These are phyloP conservation scores for Muntiacus muntjak DNA, from an alignment of 2,113 vertebrate species.

Conservation along the genomic window DNA sequence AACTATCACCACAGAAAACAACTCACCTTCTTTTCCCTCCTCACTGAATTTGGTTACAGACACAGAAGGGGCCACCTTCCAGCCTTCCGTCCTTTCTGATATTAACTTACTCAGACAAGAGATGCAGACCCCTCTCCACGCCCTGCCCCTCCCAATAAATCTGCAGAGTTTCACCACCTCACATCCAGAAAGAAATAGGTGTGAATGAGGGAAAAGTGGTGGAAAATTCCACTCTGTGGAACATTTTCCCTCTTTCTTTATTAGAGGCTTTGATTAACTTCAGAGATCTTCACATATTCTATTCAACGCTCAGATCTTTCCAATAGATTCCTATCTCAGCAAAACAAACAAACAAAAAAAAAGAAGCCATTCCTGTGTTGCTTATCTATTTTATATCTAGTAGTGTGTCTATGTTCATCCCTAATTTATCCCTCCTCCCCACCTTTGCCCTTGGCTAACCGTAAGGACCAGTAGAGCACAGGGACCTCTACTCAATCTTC, in stretches of 20 bases:
- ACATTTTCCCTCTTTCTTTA: background rate
- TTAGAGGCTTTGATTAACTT: background rate
- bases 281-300: background rate
- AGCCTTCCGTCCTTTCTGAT: no score
- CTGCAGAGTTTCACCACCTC: background rate
- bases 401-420: no score
- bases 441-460: no score
- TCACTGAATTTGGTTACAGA: background rate
- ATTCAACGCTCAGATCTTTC: background rate
- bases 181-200: background rate
- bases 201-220: background rate
- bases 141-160: accelerated
- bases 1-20: background rate
- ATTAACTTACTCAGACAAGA: background rate
- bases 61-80: background rate
- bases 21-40: background rate
- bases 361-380: background rate
- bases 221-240: background rate
- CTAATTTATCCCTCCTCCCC: no score
- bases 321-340: background rate
- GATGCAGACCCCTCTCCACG: background rate
- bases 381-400: no score
- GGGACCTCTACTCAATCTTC: no score
- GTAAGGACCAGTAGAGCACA: no score
- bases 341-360: background rate